phyloP scores from a whole-genome alignment of 1,140 invertebrate genomes.

The Drosophila littoralis region DNA sequence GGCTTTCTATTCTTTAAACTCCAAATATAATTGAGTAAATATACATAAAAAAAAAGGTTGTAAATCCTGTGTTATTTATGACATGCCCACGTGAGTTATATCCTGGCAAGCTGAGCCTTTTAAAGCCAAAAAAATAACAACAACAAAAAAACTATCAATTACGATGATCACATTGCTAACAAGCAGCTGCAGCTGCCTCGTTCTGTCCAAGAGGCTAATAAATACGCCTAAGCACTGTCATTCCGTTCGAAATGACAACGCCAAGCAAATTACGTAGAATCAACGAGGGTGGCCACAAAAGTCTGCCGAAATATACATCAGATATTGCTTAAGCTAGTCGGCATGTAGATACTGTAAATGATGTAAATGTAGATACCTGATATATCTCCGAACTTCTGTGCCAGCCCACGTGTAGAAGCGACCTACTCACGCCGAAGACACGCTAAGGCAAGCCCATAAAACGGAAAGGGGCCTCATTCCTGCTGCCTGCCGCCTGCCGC shows the following conservation, averaged over 20 bases:
- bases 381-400: not conserved
- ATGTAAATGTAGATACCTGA: too few relatives aligned
- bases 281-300: constrained; percentile 23
- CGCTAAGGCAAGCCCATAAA: constrained; percentile 48
- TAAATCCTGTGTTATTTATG: constrained; percentile 39
- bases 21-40: not conserved
- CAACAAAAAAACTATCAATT: constrained; percentile 69
- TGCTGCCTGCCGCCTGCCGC: not conserved
- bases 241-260: constrained; percentile 62
- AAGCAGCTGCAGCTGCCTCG: constrained; percentile 46
- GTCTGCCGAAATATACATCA: not conserved
- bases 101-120: constrained; percentile 20
- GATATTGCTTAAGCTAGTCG: not conserved
- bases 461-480: constrained; percentile 34
- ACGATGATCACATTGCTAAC: constrained; percentile 70
- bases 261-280: constrained; percentile 72
- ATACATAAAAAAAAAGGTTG: constrained; percentile 1
- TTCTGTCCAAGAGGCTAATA: constrained; percentile 45
- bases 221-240: constrained; percentile 55
- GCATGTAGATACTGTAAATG: not conserved
- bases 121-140: constrained; percentile 17
- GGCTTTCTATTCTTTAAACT: constrained; percentile 19
- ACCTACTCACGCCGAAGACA: not conserved
- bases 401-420: constrained; percentile 9
- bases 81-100: constrained; percentile 34